Evolutionary conservation across 2,113 vertebrate species (phyloP).

Genomic region (Ploceus nigricollis): DNA sequence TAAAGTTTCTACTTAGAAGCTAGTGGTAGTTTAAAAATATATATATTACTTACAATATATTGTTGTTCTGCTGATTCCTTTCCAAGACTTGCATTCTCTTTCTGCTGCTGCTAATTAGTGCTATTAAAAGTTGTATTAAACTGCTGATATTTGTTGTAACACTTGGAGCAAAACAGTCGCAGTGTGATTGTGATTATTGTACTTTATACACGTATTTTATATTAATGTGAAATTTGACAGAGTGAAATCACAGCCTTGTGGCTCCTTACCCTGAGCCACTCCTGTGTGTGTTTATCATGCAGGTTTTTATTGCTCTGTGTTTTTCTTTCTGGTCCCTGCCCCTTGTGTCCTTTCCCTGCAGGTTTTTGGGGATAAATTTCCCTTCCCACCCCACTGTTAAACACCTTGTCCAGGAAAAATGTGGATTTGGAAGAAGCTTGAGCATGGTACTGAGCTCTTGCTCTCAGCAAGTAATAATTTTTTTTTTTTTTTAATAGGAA

Average conservation of each 20-base stretch:
- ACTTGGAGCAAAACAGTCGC: rapidly evolving
- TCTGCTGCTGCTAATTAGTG: background rate
- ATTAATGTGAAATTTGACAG: background rate
- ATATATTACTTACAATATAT: rapidly evolving
- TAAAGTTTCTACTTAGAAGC: background rate
- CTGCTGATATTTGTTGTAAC: background rate
- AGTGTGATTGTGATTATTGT: background rate
- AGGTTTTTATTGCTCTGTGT: background rate
- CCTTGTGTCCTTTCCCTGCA: background rate
- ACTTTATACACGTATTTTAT: rapidly evolving
- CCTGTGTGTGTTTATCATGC: background rate
- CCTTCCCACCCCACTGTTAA: background rate
- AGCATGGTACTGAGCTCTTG: rapidly evolving
- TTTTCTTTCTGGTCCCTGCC: background rate
- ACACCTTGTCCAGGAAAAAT: background rate
- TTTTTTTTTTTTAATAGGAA: background rate
- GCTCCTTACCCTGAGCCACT: background rate
- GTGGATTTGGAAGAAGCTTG: background rate
- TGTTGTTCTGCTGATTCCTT: background rate
- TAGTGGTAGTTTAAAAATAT: rapidly evolving
- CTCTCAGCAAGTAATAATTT: background rate
- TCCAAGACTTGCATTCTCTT: background rate
- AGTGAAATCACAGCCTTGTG: background rate
- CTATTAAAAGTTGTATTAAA: background rate
- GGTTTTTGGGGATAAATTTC: background rate